These are phyloP conservation scores for Ostrea edulis DNA, from an alignment of 1,140 invertebrate species.

Conservation along the genomic window DNA sequence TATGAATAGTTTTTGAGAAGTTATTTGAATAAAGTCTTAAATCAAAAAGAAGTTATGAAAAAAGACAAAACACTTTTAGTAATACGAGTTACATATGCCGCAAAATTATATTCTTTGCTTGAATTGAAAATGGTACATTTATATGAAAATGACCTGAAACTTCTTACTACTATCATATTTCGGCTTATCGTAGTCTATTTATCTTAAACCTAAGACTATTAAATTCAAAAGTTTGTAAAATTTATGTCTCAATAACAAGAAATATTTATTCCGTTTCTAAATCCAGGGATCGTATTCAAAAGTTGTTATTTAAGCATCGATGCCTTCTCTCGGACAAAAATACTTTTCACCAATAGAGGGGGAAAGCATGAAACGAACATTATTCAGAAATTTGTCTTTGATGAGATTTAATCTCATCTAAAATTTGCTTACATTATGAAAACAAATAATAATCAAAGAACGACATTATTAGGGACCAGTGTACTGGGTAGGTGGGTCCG, in stretches of 20 bases:
- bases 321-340: background rate
- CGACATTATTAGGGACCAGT: background rate
- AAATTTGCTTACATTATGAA: background rate
- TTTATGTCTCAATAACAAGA: conserved; percentile 11
- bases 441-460: background rate
- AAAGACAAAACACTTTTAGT: background rate
- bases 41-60: background rate
- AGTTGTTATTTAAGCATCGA: background rate
- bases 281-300: conserved; percentile 7
- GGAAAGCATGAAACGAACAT: background rate
- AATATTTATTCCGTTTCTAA: background rate
- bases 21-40: background rate
- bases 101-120: conserved; percentile 33
- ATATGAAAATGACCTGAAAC: background rate
- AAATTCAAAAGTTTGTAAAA: conserved; percentile 26
- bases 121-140: conserved; percentile 18
- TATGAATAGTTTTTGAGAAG: background rate
- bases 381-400: background rate
- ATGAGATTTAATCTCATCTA: background rate
- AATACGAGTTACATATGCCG: conserved; percentile 14
- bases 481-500: background rate
- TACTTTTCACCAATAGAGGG: background rate
- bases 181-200: conserved; percentile 28
- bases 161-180: background rate
- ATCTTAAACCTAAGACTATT: conserved; percentile 12